phyloP scores from a whole-genome alignment of 1,140 invertebrate genomes.

The Ridgeia piscesae region DNA sequence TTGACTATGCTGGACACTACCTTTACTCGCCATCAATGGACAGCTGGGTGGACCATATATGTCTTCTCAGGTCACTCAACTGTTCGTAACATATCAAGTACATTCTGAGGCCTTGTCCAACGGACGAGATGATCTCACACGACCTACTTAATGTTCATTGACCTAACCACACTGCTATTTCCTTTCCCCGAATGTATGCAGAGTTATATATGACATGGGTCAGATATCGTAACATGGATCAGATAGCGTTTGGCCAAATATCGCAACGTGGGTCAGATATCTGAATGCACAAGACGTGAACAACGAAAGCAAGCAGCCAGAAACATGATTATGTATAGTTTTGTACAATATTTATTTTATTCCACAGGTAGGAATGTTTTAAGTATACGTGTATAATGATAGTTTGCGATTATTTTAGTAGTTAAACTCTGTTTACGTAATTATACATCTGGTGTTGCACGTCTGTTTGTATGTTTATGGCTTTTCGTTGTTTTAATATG shows the following conservation, averaged over 20 bases:
- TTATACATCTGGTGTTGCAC: background rate
- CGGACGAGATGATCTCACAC: too few relatives aligned
- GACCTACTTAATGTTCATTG: too few relatives aligned
- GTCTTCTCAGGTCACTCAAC: background rate
- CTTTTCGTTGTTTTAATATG: background rate
- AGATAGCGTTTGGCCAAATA: too few relatives aligned
- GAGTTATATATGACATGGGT: too few relatives aligned
- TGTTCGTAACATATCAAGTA: too few relatives aligned
- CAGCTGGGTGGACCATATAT: background rate
- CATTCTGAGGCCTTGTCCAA: too few relatives aligned
- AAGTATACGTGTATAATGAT: background rate
- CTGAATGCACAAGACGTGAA: too few relatives aligned
- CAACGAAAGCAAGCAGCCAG: too few relatives aligned
- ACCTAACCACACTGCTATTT: too few relatives aligned
- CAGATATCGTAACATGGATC: too few relatives aligned
- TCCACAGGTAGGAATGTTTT: background rate
- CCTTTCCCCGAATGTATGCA: too few relatives aligned
- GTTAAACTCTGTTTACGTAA: background rate
- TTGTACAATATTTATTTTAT: constrained; percentile 2
- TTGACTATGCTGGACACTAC: background rate
- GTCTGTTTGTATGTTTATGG: background rate
- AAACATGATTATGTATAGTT: background rate
- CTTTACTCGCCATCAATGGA: background rate
- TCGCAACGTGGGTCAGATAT: too few relatives aligned
- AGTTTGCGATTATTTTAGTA: background rate